These are phyloP conservation scores for Drosophila anomalipes DNA, from an alignment of 2,888 invertebrate species.

Conservation along the genomic window DNA sequence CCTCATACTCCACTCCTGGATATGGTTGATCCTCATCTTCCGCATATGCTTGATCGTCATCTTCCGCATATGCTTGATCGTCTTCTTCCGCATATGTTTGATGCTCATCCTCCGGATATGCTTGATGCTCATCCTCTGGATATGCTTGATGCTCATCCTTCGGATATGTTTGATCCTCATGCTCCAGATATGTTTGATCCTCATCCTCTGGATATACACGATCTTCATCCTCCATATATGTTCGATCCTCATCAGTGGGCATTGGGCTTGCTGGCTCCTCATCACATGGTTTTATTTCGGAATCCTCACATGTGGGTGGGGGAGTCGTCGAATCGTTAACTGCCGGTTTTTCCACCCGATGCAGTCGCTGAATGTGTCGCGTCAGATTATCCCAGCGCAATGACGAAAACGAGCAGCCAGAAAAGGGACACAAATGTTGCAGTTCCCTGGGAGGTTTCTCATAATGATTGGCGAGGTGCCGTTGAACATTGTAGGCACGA, in stretches of 20 bases:
- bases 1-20: neutral
- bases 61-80: neutral
- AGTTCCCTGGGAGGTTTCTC: conserved; percentile 49
- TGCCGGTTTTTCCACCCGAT: conserved; percentile 6
- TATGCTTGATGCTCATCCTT: conserved; percentile 1
- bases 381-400: conserved; percentile 49
- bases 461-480: conserved; percentile 39
- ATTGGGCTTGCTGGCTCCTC: neutral
- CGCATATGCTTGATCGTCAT: neutral
- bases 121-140: neutral
- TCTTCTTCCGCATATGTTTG: neutral
- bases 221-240: neutral
- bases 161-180: neutral
- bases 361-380: conserved; percentile 33
- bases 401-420: conserved; percentile 38
- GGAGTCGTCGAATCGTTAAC: neutral
- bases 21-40: neutral
- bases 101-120: neutral
- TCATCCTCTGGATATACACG: neutral
- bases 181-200: neutral
- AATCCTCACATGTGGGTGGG: neutral
- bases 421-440: conserved; percentile 36
- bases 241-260: conserved; percentile 4
- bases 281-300: neutral
- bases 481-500: conserved; percentile 47